Percentiles rank a stretch among this genome's conserved stretches.
phyloP scores from a whole-genome alignment of 2,888 invertebrate species.

The Schizotus pectinicornis region DNA sequence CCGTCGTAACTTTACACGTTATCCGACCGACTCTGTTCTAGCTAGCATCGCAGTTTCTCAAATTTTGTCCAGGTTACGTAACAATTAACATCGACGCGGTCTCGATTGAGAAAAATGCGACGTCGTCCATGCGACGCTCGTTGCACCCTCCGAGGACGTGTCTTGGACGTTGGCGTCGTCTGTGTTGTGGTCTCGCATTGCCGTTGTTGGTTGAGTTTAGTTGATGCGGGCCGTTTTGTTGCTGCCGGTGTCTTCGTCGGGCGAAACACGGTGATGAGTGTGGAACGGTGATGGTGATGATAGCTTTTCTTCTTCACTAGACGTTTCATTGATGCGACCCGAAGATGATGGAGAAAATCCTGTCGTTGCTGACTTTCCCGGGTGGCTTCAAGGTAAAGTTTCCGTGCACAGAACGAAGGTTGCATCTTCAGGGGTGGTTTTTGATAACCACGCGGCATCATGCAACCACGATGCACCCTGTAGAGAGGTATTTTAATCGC shows the following conservation, averaged over 20 bases:
- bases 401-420: background rate
- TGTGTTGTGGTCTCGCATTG: background rate
- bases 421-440: too few species aligned
- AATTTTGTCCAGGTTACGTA: constrained; percentile 10
- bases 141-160: background rate
- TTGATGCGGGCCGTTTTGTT: background rate
- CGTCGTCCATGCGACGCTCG: too few species aligned
- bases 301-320: background rate
- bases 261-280: constrained; percentile 7
- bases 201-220: background rate
- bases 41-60: background rate
- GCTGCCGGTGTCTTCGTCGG: constrained; percentile 1
- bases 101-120: too few species aligned
- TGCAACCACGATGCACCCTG: too few species aligned
- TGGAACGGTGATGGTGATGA: background rate
- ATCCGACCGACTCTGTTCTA: background rate
- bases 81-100: background rate
- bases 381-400: constrained; percentile 21
- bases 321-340: too few species aligned
- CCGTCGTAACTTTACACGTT: constrained; percentile 12
- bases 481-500: too few species aligned
- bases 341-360: constrained; percentile 22
- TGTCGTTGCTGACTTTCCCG: constrained; percentile 21
- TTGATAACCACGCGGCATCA: too few species aligned
- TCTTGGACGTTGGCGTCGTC: background rate